Evolutionary conservation across 2,797 vertebrate genomes (phyloP), one percentile per base, ranked within the genome.

Genomic region (Eremophila alpestris): DNA sequence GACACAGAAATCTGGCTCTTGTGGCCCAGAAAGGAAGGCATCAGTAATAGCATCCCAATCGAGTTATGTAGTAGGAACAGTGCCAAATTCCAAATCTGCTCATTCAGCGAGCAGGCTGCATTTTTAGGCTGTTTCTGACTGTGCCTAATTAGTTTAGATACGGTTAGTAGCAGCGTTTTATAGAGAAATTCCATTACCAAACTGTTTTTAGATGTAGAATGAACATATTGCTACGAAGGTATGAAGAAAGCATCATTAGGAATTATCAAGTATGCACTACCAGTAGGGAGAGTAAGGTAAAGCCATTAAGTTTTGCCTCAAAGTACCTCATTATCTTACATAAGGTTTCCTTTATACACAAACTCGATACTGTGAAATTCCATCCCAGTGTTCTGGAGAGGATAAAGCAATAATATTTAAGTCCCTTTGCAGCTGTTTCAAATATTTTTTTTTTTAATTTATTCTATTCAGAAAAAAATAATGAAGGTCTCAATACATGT

Each of bases 141-240:
- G 85, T 94, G 93, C 63, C 96, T 96, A 96, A 96, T 96, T 96
- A 95, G 93, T 89, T 96, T 94, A 93, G 91, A 94, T 91, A 93
- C 26, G 58, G 95, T 90, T 96, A 94, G 90, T 82, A 90, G 88
- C 80, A 90, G 80, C 56, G 29, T 87, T 95, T 96, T 86, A 84
- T 82, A 89, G 77, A 95, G 90, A 93, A 95, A 95, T 95, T 82
- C 78, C 63, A 91, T 93, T 96, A 88, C 63, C 40, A 7, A 91
- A 93, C 43, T 59, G 73, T 21, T 95, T 91, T 93, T 79, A 79
- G 77, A 87, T 56, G 73, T 86, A 55, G 34, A 91, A 81, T 0
- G 70, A 95, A 88, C 93, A 94, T 94, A 88, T 82, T 96, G 86
- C 63, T 75, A 59, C 3, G 19, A 79, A 95, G 94, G 91, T 95